Conservation (phyloP, 37 sponge, comb jelly and placozoan species). For the Amphimedon queenslandica region DNA sequence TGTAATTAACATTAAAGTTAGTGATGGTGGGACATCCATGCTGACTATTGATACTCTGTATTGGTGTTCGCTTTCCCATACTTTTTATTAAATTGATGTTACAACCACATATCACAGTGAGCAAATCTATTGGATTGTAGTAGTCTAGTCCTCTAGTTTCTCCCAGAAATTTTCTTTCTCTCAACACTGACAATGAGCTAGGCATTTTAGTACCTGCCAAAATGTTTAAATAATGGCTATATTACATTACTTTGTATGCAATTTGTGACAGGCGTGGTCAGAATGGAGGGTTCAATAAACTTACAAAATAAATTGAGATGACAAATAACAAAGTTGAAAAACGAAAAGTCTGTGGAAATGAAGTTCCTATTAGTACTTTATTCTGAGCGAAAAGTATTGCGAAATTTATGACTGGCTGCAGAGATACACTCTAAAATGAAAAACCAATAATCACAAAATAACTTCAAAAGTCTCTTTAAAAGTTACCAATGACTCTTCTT, state of each 20-base stretch:
- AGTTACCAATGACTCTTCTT: not conserved
- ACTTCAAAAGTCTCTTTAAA: not conserved
- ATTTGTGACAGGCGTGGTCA: no score
- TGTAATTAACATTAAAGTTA: slow-evolving; percentile 1
- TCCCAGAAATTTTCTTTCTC: not conserved
- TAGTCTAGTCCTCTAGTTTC: not conserved
- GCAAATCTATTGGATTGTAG: not conserved
- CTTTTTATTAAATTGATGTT: not conserved
- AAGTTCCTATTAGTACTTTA: not conserved
- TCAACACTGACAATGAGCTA: not conserved
- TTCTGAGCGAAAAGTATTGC: not conserved
- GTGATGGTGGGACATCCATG: not conserved
- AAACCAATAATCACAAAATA: not conserved
- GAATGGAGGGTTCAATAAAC: not conserved
- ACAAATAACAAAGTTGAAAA: not conserved
- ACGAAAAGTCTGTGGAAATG: not conserved
- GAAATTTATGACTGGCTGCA: not conserved
- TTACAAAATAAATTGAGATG: not conserved
- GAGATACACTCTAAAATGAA: not conserved
- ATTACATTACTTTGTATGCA: no score
- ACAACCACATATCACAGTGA: no score
- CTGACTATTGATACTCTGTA: not conserved
- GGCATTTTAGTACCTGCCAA: not conserved
- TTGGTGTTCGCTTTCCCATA: not conserved
- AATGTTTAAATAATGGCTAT: not conserved